A percentile compares a stretch with the other conserved stretches of the same genome.
phyloP scores from a whole-genome alignment of 1,140 invertebrate genomes.

The Eriosoma lanigerum region DNA sequence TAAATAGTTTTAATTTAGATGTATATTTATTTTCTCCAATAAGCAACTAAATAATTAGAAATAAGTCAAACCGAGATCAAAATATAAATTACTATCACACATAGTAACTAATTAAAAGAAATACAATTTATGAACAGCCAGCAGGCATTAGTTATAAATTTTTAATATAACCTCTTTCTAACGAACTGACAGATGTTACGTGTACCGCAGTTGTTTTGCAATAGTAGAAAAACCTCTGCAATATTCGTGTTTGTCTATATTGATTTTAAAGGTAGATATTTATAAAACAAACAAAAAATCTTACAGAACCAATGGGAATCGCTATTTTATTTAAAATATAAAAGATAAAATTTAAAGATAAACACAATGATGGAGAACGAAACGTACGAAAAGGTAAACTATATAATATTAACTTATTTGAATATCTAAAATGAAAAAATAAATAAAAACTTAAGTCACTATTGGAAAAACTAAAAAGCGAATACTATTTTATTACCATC shows the following conservation, averaged over 20 bases:
- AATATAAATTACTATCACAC: slow-evolving; percentile 10
- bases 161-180: neutral
- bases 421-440: too few relatives aligned
- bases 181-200: neutral
- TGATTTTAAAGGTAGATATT: neutral
- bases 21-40: neutral
- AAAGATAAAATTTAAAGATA: too few relatives aligned
- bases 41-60: neutral
- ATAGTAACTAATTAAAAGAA: neutral
- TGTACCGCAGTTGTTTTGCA: neutral
- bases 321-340: too few relatives aligned
- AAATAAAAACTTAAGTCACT: too few relatives aligned
- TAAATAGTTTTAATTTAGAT: too few relatives aligned
- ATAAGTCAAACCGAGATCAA: neutral
- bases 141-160: slow-evolving; percentile 18
- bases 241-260: neutral
- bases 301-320: neutral
- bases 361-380: too few relatives aligned
- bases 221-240: neutral
- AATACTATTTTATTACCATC: too few relatives aligned
- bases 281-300: neutral
- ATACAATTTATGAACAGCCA: neutral
- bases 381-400: too few relatives aligned
- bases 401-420: too few relatives aligned
- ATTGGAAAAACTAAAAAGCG: too few relatives aligned